phyloP scores from a whole-genome alignment of 2,113 vertebrate species.

The Mesitornis unicolor region DNA sequence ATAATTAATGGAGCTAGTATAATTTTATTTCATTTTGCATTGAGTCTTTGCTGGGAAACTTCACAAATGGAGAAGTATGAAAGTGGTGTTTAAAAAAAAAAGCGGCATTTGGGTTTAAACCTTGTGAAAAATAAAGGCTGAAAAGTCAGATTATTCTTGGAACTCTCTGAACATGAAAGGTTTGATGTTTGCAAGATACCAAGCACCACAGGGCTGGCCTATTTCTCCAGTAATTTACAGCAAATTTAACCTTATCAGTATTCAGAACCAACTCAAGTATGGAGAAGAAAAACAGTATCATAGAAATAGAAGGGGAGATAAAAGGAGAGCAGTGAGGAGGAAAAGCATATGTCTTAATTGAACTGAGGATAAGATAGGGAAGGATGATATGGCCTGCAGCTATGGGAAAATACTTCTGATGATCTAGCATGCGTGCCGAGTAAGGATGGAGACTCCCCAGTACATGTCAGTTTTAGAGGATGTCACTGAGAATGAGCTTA shows the following conservation, averaged over 20 bases:
- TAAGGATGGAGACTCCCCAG: neutral
- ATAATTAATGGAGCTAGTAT: neutral
- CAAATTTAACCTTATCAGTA: neutral
- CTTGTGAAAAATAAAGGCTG: neutral
- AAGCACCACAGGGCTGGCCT: neutral
- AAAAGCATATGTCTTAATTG: slow-evolving; percentile 31
- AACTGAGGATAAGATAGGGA: neutral
- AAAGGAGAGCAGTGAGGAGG: neutral
- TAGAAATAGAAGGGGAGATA: neutral
- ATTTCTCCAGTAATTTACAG: neutral
- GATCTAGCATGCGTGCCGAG: neutral
- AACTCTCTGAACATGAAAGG: neutral
- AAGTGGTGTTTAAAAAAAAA: neutral
- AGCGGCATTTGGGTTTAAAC: neutral
- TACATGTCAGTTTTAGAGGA: neutral
- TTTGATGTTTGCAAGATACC: neutral
- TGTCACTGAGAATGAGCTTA: neutral
- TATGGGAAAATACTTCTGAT: neutral
- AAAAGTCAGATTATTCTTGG: neutral
- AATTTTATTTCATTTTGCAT: neutral
- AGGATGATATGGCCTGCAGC: neutral
- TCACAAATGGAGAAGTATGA: neutral
- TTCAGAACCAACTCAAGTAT: neutral
- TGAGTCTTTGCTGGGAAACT: neutral
- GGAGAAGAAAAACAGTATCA: neutral